These are phyloP conservation scores for Ips nitidus DNA, from an alignment of 1,140 invertebrate genomes.

Conservation along the genomic window DNA sequence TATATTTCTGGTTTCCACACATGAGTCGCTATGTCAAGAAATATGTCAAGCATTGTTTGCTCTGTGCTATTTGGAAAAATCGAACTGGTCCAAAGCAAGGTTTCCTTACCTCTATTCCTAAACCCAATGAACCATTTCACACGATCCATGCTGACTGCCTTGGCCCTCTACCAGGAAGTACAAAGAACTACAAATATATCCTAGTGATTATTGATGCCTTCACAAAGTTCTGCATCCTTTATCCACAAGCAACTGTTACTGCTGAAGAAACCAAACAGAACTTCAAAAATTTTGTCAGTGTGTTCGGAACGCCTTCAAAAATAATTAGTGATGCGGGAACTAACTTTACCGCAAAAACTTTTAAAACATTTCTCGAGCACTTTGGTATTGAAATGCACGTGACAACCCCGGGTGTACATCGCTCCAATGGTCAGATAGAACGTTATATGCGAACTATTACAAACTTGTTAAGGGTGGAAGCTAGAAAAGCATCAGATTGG, in stretches of 20 bases:
- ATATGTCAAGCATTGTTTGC: conserved; percentile 43
- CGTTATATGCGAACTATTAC: conserved; percentile 12
- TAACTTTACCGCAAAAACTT: conserved; percentile 6
- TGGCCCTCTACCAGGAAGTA: conserved; percentile 11
- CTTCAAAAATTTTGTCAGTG: neutral
- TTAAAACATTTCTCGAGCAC: conserved; percentile 6
- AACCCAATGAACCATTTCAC: conserved; percentile 11
- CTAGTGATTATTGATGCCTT: conserved; percentile 13
- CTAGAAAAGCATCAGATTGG: conserved; percentile 5
- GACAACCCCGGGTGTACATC: neutral
- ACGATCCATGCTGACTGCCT: conserved; percentile 20
- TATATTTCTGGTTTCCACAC: too few species aligned
- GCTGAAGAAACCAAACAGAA: neutral
- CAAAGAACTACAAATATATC: neutral
- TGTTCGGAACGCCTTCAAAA: conserved; percentile 8
- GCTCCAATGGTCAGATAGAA: conserved; percentile 19
- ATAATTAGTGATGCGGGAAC: conserved; percentile 18
- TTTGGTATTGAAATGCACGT: conserved; percentile 15
- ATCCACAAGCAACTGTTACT: neutral
- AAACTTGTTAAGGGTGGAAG: conserved; percentile 5
- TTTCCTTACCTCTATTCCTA: conserved; percentile 17
- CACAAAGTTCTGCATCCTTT: conserved; percentile 1
- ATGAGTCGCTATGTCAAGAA: conserved; percentile 41
- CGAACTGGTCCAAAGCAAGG: conserved; percentile 10
- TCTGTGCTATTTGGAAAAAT: conserved; percentile 42